Evolutionary conservation across 2,113 vertebrate genomes (phyloP).

Genomic region (Macaca nemestrina): DNA sequence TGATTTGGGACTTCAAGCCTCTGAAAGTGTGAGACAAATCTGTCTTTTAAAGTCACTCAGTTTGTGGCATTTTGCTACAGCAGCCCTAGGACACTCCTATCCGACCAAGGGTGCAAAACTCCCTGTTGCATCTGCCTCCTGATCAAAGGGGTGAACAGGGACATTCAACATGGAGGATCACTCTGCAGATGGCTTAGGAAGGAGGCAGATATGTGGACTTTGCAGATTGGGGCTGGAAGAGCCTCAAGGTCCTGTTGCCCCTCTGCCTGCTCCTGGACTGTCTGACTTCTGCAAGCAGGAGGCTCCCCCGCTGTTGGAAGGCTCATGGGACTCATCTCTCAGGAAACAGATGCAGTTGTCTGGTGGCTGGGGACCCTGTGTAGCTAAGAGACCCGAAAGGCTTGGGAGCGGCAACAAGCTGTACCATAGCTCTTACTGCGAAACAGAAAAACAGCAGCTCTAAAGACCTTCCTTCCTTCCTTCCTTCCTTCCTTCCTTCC

Average conservation of each 20-base stretch:
- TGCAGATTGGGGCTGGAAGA: background rate
- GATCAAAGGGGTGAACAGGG: background rate
- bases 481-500: no score
- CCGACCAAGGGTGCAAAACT: background rate
- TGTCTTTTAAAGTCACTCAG: background rate
- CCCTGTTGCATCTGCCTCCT: background rate
- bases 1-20: background rate
- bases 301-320: background rate
- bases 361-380: background rate
- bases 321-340: background rate
- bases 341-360: background rate
- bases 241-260: background rate
- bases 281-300: background rate
- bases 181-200: background rate
- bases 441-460: fast-evolving
- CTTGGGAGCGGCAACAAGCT: background rate
- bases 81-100: background rate
- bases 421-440: background rate
- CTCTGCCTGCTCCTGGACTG: background rate
- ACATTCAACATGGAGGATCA: background rate
- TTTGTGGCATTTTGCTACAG: background rate
- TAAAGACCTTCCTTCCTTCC: background rate
- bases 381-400: background rate
- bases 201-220: background rate
- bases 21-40: background rate